phyloP scores from a whole-genome alignment of 1,140 invertebrate species.

The Tribolium madens region DNA sequence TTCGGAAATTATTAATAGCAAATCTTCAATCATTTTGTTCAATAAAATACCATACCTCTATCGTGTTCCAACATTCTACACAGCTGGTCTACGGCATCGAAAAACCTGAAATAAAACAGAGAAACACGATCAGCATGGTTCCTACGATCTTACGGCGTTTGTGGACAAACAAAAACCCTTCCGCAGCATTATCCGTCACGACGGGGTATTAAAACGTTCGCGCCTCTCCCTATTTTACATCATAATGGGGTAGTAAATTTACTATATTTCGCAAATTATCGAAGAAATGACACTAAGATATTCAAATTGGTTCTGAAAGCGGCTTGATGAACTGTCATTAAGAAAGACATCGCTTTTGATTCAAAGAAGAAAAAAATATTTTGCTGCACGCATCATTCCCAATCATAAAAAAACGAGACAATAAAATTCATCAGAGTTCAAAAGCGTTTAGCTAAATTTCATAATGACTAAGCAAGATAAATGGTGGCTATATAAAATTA shows the following conservation, averaged over 20 bases:
- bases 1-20: no score
- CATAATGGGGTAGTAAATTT: not conserved
- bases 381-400: not conserved
- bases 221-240: conserved; percentile 22
- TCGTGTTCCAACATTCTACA: not conserved
- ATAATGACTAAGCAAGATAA: conserved; percentile 45
- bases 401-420: not conserved
- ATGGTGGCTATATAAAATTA: conserved; percentile 46
- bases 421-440: not conserved
- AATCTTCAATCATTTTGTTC: no score
- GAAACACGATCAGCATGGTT: conserved; percentile 44
- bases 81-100: conserved; percentile 66
- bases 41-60: not conserved
- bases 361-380: not conserved
- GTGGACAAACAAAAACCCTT: conserved; percentile 33
- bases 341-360: not conserved
- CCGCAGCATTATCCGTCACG: conserved; percentile 20
- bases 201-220: conserved; percentile 7
- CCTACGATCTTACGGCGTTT: not conserved
- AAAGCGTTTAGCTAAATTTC: conserved; percentile 40
- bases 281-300: conserved; percentile 1
- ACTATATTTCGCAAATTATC: conserved; percentile 2
- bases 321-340: not conserved
- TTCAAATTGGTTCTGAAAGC: not conserved
- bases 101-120: conserved; percentile 68